phyloP scores from a whole-genome alignment of 2,797 vertebrate species.

The Melanotaenia boesemani region DNA sequence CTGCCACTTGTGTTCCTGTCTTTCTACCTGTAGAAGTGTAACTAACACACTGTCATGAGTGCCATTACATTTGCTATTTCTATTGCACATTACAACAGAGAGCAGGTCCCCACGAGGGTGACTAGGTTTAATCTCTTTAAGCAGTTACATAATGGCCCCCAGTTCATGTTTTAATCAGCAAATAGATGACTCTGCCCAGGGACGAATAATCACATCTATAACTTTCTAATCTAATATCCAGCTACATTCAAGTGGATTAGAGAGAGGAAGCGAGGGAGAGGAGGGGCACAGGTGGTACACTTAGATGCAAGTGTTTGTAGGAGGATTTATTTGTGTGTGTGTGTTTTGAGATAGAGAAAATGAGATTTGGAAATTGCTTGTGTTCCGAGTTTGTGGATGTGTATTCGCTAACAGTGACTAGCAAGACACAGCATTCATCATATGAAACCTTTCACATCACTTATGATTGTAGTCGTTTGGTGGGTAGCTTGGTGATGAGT shows the following conservation, averaged over 20 bases:
- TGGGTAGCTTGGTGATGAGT: slow-evolving; percentile 58
- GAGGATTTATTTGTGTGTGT: slow-evolving; percentile 61
- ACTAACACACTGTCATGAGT: slow-evolving; percentile 41
- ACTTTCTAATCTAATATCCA: slow-evolving; percentile 83
- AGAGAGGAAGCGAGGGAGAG: slow-evolving; percentile 48
- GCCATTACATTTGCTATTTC: slow-evolving; percentile 46
- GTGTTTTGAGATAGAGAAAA: slow-evolving; percentile 53
- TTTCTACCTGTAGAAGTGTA: slow-evolving; percentile 30
- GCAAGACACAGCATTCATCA: slow-evolving; percentile 32
- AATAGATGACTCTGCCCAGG: slow-evolving; percentile 77
- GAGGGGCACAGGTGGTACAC: slow-evolving; percentile 70
- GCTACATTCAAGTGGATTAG: slow-evolving; percentile 81
- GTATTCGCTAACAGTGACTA: slow-evolving; percentile 10
- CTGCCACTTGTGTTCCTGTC: slow-evolving; percentile 5
- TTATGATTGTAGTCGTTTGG: slow-evolving; percentile 58
- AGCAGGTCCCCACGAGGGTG: slow-evolving; percentile 57
- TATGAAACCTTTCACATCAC: slow-evolving; percentile 62
- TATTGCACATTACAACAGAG: slow-evolving; percentile 57
- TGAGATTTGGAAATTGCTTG: slow-evolving; percentile 47
- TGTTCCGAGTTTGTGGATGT: slow-evolving; percentile 22
- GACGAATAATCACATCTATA: slow-evolving; percentile 84
- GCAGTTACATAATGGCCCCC: slow-evolving; percentile 81
- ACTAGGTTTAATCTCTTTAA: slow-evolving; percentile 80
- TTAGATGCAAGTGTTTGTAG: slow-evolving; percentile 54
- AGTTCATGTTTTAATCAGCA: slow-evolving; percentile 82